phyloP scores from a whole-genome alignment of 2,113 vertebrate genomes.

The Ophiodon elongatus region DNA sequence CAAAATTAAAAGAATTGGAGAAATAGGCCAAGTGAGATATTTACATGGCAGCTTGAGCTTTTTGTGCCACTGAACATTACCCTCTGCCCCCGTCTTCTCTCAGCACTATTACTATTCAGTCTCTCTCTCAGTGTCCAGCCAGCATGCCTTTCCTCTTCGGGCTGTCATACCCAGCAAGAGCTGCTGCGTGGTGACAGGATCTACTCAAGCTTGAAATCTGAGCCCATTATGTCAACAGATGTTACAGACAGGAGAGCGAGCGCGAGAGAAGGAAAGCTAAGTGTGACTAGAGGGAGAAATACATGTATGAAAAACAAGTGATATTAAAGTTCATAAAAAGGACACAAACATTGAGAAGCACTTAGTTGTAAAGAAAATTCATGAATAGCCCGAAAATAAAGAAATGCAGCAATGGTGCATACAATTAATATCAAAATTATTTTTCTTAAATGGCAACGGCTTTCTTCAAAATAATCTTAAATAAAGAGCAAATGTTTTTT shows the following conservation, averaged over 20 bases:
- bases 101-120: slow-evolving; percentile 35
- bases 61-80: slow-evolving; percentile 71
- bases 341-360: slow-evolving; percentile 18
- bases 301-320: slow-evolving; percentile 28
- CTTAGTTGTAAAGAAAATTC: slow-evolving; percentile 16
- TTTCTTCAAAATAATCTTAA: neutral
- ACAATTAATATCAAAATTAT: neutral
- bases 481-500: neutral
- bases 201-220: slow-evolving; percentile 82
- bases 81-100: slow-evolving; percentile 50
- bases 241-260: slow-evolving; percentile 72
- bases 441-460: neutral
- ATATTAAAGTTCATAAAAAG: neutral
- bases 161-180: slow-evolving; percentile 36
- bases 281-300: slow-evolving; percentile 6
- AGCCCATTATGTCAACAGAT: slow-evolving; percentile 83
- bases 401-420: neutral
- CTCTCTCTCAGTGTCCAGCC: slow-evolving; percentile 41
- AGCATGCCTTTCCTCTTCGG: slow-evolving; percentile 66
- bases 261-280: slow-evolving; percentile 42
- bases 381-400: neutral
- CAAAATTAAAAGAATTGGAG: slow-evolving; percentile 26
- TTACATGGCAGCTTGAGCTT: slow-evolving; percentile 71
- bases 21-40: slow-evolving; percentile 64
- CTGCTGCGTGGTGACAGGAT: slow-evolving; percentile 54